Base-by-base conservation (phyloP, 2,113 vertebrate genomes). In the Tetrax tetrax region DNA sequence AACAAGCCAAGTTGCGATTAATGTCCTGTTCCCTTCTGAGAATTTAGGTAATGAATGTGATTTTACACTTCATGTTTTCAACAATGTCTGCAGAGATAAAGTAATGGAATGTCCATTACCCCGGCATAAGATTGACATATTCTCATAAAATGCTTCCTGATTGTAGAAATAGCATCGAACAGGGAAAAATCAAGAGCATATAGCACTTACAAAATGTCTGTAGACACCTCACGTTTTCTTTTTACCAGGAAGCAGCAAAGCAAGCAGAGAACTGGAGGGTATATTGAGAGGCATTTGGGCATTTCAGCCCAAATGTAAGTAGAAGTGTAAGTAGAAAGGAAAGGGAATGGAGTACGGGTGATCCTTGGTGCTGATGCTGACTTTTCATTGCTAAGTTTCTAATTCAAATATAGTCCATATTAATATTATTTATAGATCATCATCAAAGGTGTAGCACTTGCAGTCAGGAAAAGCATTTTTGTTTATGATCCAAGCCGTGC, bases 21-120 rank as follows among this genome's bases (percentile, higher is more conserved):
- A 95, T 61, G 89, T 61, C 93, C 70, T 87, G 68, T 7, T 90
- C 87, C 35, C 89, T 95, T 84, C 75, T 11, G 69, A 96, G 89
- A 85, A 87, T 61, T 75, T 54, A 91, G 90, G 92, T 95, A 96
- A 97, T 93, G 92, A 97, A 97, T 95, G 89, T 57, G 88, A 90
- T 97, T 96, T 97, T 86, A 96, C 90, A 96, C 94, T 94, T 97
- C 79, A 43, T 33, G 66, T 96, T 96, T 91, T 91, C 87, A 90
- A 89, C 91, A 56, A 51, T 14, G 51, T 87, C 77, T 81, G 51
- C 79, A 75, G 77, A 87, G 83, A 90, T 33, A 60, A 64, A 69
- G 47, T 93, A 96, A 98, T 94, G 89, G 95, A 83, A 81, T 51
- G 53, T 91, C 96, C 84, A 95, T 97, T 97, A 96, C 85, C 56